phyloP scores from a whole-genome alignment of 2,113 vertebrate genomes.

The Perca flavescens region DNA sequence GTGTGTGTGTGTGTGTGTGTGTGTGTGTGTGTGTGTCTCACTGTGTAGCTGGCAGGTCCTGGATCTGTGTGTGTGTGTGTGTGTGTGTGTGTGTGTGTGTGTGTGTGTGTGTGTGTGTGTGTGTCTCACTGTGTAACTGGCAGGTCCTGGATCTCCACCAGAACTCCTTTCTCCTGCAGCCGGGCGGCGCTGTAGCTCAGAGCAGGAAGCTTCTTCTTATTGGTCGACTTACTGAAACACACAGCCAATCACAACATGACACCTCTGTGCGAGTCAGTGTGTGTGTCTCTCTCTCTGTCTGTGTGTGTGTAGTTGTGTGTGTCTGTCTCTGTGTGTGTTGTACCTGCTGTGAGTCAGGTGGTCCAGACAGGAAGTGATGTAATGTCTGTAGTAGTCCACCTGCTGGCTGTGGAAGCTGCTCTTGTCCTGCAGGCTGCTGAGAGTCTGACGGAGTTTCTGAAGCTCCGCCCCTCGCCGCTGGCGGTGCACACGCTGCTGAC shows the following conservation, averaged over 20 bases:
- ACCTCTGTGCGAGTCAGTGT: neutral
- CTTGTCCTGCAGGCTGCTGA: slow-evolving; percentile 86
- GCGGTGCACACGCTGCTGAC: slow-evolving; percentile 87
- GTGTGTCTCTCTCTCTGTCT: neutral
- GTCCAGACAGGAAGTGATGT: slow-evolving; percentile 92
- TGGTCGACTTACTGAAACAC: slow-evolving; percentile 70
- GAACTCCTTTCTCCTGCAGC: slow-evolving; percentile 92
- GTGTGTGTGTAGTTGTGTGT: neutral
- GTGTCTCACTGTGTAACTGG: slow-evolving; percentile 90
- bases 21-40: too few relatives aligned
- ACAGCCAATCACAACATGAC: slow-evolving; percentile 7
- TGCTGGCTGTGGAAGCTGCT: slow-evolving; percentile 91
- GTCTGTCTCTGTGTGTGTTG: neutral
- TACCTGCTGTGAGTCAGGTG: slow-evolving; percentile 86
- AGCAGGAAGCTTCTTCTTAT: slow-evolving; percentile 80
- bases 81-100: too few relatives aligned
- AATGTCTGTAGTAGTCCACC: slow-evolving; percentile 93
- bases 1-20: too few relatives aligned
- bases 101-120: too few relatives aligned
- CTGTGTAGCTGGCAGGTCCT: too few relatives aligned
- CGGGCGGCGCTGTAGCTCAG: slow-evolving; percentile 90
- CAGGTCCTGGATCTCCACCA: slow-evolving; percentile 93
- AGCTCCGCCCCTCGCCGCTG: slow-evolving; percentile 90
- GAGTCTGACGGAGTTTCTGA: slow-evolving; percentile 86
- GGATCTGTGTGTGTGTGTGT: too few relatives aligned